A percentile compares a stretch with the other conserved stretches of the same genome.
phyloP scores from a whole-genome alignment of 2,797 vertebrate species.

The Coracias cyanogaster region DNA sequence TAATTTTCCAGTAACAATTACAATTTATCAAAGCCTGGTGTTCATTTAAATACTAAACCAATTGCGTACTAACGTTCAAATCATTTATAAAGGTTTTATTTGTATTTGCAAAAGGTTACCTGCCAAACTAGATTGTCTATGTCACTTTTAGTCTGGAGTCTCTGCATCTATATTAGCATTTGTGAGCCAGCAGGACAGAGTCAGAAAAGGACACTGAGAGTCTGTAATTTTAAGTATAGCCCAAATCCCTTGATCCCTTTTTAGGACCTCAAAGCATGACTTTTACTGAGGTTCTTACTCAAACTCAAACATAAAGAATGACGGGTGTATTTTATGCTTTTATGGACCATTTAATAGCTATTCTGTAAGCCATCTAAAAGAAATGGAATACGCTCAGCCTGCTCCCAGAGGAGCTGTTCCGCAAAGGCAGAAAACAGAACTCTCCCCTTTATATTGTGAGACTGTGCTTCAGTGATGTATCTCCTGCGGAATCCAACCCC shows the following conservation, averaged over 20 bases:
- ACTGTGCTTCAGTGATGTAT: not conserved
- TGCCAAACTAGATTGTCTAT: not conserved
- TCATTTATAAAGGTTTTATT: not conserved
- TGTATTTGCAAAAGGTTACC: not conserved
- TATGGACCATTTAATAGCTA: constrained; percentile 8
- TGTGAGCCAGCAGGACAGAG: not conserved
- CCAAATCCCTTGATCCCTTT: not conserved
- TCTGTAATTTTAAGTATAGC: not conserved
- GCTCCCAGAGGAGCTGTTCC: not conserved
- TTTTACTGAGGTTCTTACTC: not conserved
- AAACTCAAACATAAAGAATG: not conserved
- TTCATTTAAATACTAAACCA: not conserved
- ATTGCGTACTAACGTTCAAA: not conserved
- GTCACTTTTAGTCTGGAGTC: not conserved
- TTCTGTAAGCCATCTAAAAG: not conserved
- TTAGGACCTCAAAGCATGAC: not conserved
- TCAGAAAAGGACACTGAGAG: not conserved
- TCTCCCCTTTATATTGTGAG: not conserved
- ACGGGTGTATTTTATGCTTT: not conserved
- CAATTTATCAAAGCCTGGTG: not conserved
- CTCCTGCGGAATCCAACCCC: accelerated
- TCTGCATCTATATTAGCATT: not conserved
- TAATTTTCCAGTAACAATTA: not conserved
- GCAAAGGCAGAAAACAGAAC: not conserved
- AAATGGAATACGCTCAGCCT: not conserved